These are phyloP conservation scores for Plusia festucae DNA, from an alignment of 2,888 invertebrate species.

Conservation along the genomic window DNA sequence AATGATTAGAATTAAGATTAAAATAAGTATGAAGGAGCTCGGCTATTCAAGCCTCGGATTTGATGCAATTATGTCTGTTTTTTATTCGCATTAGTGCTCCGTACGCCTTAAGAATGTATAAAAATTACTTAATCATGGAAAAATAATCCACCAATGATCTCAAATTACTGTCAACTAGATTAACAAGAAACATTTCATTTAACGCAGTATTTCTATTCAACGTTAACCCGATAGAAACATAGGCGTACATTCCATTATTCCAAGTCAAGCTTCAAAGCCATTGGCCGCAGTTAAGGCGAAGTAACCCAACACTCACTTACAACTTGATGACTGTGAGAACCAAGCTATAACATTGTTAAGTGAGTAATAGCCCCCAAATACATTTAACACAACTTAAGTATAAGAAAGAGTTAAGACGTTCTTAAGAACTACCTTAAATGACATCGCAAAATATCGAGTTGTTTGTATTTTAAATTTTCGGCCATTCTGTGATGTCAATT, in stretches of 20 bases:
- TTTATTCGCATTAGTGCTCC: no score
- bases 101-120: no score
- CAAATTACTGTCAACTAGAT: not conserved
- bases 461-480: no score
- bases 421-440: no score
- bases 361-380: conserved; percentile 14
- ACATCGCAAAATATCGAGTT: no score
- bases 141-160: not conserved
- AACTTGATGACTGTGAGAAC: conserved; percentile 59
- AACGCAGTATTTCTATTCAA: not conserved
- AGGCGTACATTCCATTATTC: no score
- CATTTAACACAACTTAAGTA: not conserved
- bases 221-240: not conserved
- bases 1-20: no score
- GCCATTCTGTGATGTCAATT: not conserved
- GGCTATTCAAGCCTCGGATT: no score
- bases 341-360: conserved; percentile 39
- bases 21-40: no score
- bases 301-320: conserved; percentile 47
- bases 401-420: no score
- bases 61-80: no score
- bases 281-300: conserved; percentile 39
- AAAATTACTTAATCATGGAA: not conserved
- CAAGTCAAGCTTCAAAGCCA: conserved; percentile 31
- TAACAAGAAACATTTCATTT: not conserved